Percentiles rank a stretch among this genome's conserved stretches.
Conservation (phyloP, 2,888 invertebrate genomes). For the Ditylenchus weischeri region DNA sequence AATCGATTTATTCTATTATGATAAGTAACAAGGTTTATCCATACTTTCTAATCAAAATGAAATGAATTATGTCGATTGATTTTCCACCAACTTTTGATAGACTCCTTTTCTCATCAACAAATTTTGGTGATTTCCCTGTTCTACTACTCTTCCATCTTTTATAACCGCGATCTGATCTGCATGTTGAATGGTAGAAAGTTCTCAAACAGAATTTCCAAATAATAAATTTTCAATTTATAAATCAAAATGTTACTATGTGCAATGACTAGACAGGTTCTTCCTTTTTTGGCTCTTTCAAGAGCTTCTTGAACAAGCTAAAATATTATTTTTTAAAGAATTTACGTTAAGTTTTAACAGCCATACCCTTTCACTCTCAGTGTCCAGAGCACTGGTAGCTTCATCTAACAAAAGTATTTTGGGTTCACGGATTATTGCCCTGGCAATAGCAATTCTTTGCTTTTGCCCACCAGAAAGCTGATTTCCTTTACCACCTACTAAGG, state of each 20-base stretch:
- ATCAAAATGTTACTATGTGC: slow-evolving; percentile 66
- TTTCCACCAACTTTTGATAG: slow-evolving; percentile 32
- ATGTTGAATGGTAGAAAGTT: slow-evolving; percentile 70
- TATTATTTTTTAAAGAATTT: not conserved
- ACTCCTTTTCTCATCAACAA: slow-evolving; percentile 32
- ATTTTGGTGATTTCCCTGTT: slow-evolving; percentile 46
- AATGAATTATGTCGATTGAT: too few relatives aligned
- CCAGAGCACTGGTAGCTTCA: slow-evolving; percentile 42
- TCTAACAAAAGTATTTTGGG: slow-evolving; percentile 46
- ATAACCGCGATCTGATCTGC: slow-evolving; percentile 67
- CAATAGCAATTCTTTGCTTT: slow-evolving; percentile 54
- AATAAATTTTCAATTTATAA: too few relatives aligned
- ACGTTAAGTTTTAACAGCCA: not conserved
- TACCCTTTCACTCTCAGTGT: slow-evolving; percentile 52
- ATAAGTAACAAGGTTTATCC: too few relatives aligned
- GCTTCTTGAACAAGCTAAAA: slow-evolving; percentile 80
- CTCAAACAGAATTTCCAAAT: slow-evolving; percentile 59
- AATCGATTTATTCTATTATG: too few relatives aligned
- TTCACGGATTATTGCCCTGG: slow-evolving; percentile 44
- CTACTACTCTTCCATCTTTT: slow-evolving; percentile 44
- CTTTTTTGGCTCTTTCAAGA: slow-evolving; percentile 74
- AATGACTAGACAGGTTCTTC: slow-evolving; percentile 77
- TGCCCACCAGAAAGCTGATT: slow-evolving; percentile 44
- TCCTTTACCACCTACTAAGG: slow-evolving; percentile 40
- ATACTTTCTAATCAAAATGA: too few relatives aligned